Base-by-base conservation (phyloP, 2,113 vertebrate genomes). In the Zeus faber region DNA sequence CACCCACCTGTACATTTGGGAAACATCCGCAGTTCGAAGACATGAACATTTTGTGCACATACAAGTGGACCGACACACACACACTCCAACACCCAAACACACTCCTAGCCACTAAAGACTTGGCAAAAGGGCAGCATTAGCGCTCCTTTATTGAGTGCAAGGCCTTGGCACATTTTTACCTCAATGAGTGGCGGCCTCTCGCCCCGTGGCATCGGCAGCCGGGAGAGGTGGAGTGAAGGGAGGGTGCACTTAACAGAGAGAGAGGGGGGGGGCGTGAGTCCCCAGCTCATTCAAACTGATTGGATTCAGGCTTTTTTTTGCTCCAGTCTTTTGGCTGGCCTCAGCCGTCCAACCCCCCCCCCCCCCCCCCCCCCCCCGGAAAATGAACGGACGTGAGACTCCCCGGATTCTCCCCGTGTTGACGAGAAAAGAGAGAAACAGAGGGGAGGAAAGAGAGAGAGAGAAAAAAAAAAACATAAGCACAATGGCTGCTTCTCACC, bases 111-210 rank as follows among this genome's bases (percentile, higher is more conserved):
- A 61, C 60, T 66, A 72, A 76, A 69, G 77, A 73, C 58, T 79
- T 86, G 81, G 77, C 84, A 33, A 68, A 57, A 4, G 21, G 63
- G 58, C 52, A 37, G 59, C 51, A 54, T 70, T 67, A 67, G 64
- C 18, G 16, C 54, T 54, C 57, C n/a, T 58, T 69, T 72, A 69
- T 61, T 69, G 61, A 67, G 62, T 2, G 27, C 67, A 3, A 72
- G 82, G 70, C 74, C 80, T 83, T 86, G 84, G 85, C 85, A 87
- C 72, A 61, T 72, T 79, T n/a, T 80, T 59, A 79, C 69, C 75
- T 78, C 76, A 80, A 82, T 82, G 72, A 82, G 72, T 77, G 69
- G 82, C 81, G 72, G 82, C 74, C 80, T 76, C 33, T 47, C 82
- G 79, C 63, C 67, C 74, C 31, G 47, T 55, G 58, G 69, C 54